A percentile compares a stretch with the other conserved stretches of the same genome.
These are phyloP conservation scores for Garrulus glandarius DNA, from an alignment of 2,797 vertebrate species.

Conservation along the genomic window DNA sequence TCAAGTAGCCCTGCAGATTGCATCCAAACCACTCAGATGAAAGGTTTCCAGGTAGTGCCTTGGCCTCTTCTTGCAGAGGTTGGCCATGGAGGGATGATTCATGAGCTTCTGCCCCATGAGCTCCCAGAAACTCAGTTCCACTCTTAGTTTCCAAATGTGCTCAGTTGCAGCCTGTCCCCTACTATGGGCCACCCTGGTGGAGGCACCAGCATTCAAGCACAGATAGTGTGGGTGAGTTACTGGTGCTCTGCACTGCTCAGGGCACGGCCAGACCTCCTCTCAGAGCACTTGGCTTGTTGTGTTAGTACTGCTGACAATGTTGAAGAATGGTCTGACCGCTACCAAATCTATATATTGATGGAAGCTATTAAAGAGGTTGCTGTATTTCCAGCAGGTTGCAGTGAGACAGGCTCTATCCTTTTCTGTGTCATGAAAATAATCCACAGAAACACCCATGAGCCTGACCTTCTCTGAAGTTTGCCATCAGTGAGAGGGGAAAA, in stretches of 20 bases:
- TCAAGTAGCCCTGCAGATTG: background rate
- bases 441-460: background rate
- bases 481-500: background rate
- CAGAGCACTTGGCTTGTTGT: background rate
- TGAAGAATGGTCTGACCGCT: background rate
- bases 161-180: background rate
- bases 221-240: background rate
- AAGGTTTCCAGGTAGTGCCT: background rate
- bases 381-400: background rate
- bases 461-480: background rate
- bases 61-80: background rate
- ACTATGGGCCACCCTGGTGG: accelerated
- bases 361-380: background rate
- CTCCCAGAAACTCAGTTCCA: background rate
- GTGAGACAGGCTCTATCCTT: background rate
- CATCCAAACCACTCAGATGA: background rate
- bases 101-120: background rate
- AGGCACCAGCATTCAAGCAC: background rate
- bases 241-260: background rate
- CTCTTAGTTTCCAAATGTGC: background rate
- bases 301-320: background rate
- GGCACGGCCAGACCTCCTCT: background rate
- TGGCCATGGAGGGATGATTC: background rate
- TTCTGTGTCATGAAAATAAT: background rate
- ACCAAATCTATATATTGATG: background rate